A percentile compares a stretch with the other conserved stretches of the same genome.
Conservation (phyloP, 1,140 invertebrate genomes). For the Euglossa dilemma region DNA sequence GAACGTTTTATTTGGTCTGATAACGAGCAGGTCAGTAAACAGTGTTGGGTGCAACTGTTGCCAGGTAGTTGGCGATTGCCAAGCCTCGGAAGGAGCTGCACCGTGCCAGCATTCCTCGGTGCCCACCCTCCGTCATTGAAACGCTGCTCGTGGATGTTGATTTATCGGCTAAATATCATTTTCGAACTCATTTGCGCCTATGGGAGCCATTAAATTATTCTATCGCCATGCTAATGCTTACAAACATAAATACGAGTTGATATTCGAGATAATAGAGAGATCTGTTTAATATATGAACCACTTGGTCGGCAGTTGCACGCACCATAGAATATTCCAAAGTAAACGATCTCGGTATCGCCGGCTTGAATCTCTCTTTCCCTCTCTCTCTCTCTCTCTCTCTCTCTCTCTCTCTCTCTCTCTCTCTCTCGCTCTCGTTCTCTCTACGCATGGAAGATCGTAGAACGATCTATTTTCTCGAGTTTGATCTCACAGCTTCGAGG, state of each 20-base stretch:
- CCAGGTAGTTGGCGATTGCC: conserved; percentile 26
- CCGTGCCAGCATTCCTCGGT: conserved; percentile 13
- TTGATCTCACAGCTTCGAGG: conserved; percentile 33
- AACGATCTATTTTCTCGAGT: conserved; percentile 37
- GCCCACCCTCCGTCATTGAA: neutral
- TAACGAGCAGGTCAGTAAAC: conserved; percentile 29
- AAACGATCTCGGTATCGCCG: neutral
- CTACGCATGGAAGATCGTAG: no score
- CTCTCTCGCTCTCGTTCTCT: no score
- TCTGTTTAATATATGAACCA: neutral
- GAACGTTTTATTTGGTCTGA: conserved; percentile 17
- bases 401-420: neutral
- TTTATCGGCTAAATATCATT: conserved; percentile 2
- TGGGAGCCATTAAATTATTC: neutral
- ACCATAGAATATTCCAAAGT: neutral
- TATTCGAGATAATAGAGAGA: neutral
- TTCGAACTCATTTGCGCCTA: neutral
- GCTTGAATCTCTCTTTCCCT: no score
- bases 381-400: no score
- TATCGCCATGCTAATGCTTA: neutral
- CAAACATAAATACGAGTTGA: neutral
- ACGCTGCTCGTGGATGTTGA: neutral
- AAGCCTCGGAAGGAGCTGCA: neutral
- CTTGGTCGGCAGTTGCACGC: neutral
- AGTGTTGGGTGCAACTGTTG: neutral